These are phyloP conservation scores for Myotis davidii DNA, from an alignment of 2,113 vertebrate species.

Conservation along the genomic window DNA sequence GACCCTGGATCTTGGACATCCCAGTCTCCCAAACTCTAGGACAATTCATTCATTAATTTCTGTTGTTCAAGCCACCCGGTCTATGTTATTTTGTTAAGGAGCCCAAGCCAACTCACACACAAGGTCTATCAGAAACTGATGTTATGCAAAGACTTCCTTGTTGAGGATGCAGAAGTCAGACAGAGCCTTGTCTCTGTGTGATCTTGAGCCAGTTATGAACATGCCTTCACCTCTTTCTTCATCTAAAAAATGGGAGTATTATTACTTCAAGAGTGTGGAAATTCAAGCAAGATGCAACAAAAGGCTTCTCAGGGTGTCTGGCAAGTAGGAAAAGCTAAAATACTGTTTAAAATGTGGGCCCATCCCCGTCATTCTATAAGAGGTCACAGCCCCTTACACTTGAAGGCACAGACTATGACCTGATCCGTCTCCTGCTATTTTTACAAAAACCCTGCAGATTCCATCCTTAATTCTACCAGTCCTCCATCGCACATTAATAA, in stretches of 20 bases:
- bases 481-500: constrained; percentile 33
- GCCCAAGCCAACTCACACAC: not conserved
- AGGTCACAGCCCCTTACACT: not conserved
- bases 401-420: not conserved
- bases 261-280: not conserved
- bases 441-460: constrained; percentile 3
- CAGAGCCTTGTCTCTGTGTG: not conserved
- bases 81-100: not conserved
- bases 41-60: not conserved
- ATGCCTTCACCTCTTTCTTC: constrained; percentile 2
- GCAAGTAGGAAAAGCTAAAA: not conserved
- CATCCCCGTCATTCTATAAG: not conserved
- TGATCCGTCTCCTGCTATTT: not conserved
- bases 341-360: not conserved
- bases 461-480: not conserved
- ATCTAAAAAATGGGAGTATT: not conserved
- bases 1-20: not conserved
- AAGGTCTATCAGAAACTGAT: not conserved
- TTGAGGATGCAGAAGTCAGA: not conserved
- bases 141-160: not conserved
- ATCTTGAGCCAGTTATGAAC: not conserved
- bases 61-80: not conserved
- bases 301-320: not conserved
- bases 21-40: not conserved
- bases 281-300: not conserved